Base-by-base conservation (phyloP, 2,888 invertebrate species). In the Ephialtes manifestator region DNA sequence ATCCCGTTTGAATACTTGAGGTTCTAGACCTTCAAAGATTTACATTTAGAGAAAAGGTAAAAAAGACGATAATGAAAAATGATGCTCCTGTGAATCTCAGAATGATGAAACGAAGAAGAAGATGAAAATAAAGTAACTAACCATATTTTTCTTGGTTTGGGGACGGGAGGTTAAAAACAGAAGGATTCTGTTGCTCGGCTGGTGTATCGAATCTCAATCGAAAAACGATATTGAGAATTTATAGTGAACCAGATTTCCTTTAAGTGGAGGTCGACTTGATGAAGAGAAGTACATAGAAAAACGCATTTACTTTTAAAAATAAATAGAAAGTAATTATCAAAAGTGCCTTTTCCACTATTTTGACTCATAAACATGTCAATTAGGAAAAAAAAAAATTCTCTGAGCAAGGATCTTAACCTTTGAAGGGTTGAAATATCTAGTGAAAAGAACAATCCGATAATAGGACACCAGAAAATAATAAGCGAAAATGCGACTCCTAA, bases 181-280 rank as follows among this genome's bases (percentile, higher is more conserved):
- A 70, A 63, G 28, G 13, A 15, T 43, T 46, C 35, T 24, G 65
- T 53, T 55, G 46, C 65, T 65, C 8, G 31, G 31, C 31, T 31
- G 31, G 31, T 31, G 31, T 31, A 31, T 31, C 5, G 11, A 81
- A 74, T 81, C 75, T 55, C 74, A 74, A 84, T 84, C 77, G 81
- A 84, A 78, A 81, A 84, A 74, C 74, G 81, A 84, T 81, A 81
- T 81, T 81, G 74, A 53, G 74, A 84, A 84, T 81, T 84, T 84
- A 81, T 75, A 78, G 74, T 48, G 74, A 74, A 75, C n/a, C 81
- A 63, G 74, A 84, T 84, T 84, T 84, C 74, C 78, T 75, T 77
- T 78, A 78, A 81, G 81, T 78, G 74, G 78, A 81, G 70, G 78
- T 81, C 39, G 74, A 35, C 53, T 78, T 46, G 31, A 51, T 46